Evolutionary conservation across 2,797 vertebrate species (phyloP).

Genomic region (Xyrichtys novacula): DNA sequence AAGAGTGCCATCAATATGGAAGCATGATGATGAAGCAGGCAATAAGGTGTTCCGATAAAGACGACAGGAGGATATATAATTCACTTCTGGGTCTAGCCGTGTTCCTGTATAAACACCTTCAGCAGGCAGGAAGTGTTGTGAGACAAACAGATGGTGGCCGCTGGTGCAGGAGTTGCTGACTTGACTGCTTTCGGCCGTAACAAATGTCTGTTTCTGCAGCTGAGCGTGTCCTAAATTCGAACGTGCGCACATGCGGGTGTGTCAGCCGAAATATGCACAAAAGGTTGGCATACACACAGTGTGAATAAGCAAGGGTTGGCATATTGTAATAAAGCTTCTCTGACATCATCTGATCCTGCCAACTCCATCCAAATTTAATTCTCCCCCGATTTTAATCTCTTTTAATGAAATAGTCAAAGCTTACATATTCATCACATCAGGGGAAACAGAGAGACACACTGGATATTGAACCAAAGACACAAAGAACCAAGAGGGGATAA

Average conservation of each 20-base stretch:
- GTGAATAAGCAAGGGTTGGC: conserved; percentile 33
- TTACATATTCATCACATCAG: conserved; percentile 65
- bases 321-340: conserved; percentile 70
- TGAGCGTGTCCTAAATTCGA: conserved; percentile 18
- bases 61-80: conserved; percentile 46
- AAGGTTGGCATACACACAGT: conserved; percentile 31
- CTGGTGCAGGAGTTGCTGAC: conserved; percentile 66
- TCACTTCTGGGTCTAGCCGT: conserved; percentile 31
- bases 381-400: conserved; percentile 78
- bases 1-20: conserved; percentile 66
- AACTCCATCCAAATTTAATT: conserved; percentile 80
- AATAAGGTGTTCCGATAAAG: conserved; percentile 65
- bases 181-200: conserved; percentile 67
- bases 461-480: conserved; percentile 56
- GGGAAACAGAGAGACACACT: conserved; percentile 54
- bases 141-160: conserved; percentile 77
- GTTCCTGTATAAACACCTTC: conserved; percentile 65
- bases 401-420: conserved; percentile 77
- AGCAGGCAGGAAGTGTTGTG: conserved; percentile 58
- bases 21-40: conserved; percentile 65
- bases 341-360: conserved; percentile 66
- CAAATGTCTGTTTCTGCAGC: conserved; percentile 68
- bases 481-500: conserved; percentile 66
- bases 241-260: background rate
- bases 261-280: background rate